A percentile compares a stretch with the other conserved stretches of the same genome.
Evolutionary conservation across 2,888 invertebrate genomes (phyloP).

Genomic region (Drosophila flavopinicola): DNA sequence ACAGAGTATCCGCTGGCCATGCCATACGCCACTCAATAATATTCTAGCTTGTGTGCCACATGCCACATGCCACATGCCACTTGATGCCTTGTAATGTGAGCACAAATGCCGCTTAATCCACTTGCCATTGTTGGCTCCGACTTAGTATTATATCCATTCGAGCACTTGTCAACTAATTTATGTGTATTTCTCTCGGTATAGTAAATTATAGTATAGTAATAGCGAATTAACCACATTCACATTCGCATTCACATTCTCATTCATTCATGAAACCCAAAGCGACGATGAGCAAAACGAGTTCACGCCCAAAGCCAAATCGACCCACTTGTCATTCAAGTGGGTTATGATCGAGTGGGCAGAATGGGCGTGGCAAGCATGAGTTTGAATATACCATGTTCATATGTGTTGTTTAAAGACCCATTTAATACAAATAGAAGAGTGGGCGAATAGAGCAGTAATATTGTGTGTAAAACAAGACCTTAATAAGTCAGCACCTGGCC

Average conservation of each 20-base stretch:
- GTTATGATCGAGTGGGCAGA: constrained; percentile 24
- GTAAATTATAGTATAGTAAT: constrained; percentile 49
- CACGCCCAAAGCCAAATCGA: constrained; percentile 41
- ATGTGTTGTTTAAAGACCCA: constrained; percentile 46
- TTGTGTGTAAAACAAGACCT: constrained; percentile 2
- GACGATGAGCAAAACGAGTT: constrained; percentile 50
- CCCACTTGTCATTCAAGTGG: constrained; percentile 32
- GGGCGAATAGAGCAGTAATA: constrained; percentile 15
- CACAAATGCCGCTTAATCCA: constrained; percentile 35
- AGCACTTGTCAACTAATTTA: constrained; percentile 44
- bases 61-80: constrained; percentile 1
- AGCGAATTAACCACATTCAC: constrained; percentile 36
- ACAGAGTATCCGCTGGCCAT: not conserved
- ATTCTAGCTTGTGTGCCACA: not conserved
- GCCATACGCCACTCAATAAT: not conserved
- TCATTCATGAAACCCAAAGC: constrained; percentile 61
- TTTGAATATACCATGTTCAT: constrained; percentile 50
- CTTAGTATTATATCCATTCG: constrained; percentile 4
- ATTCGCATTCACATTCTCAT: constrained; percentile 15
- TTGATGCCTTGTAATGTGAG: constrained; percentile 18
- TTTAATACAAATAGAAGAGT: constrained; percentile 12
- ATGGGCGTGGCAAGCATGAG: constrained; percentile 42
- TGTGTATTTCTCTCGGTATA: constrained; percentile 13
- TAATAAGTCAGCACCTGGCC: constrained; percentile 17
- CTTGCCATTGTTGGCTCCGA: constrained; percentile 23